Evolutionary conservation across 2,888 invertebrate species (phyloP).

Genomic region (Urechis unicinctus): DNA sequence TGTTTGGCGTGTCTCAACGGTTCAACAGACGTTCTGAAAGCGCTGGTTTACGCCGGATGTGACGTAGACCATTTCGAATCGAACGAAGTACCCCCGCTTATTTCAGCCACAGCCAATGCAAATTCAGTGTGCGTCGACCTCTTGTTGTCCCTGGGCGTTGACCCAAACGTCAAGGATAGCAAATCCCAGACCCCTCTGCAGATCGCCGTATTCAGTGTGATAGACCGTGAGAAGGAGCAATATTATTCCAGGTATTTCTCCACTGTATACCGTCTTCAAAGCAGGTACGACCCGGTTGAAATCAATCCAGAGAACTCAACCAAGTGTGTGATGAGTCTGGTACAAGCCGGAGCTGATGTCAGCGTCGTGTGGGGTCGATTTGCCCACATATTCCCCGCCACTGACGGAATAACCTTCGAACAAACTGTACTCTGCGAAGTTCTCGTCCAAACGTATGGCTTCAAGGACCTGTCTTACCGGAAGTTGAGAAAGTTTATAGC

Average conservation of each 20-base stretch:
- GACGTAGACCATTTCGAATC: slow-evolving; percentile 5
- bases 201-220: slow-evolving; percentile 13
- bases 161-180: slow-evolving; percentile 11
- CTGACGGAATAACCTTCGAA: slow-evolving; percentile 16
- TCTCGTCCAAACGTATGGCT: slow-evolving; percentile 19
- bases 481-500: slow-evolving; percentile 8
- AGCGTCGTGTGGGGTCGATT: slow-evolving; percentile 15
- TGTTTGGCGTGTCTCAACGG: slow-evolving; percentile 12
- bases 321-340: slow-evolving; percentile 19
- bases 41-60: slow-evolving; percentile 12
- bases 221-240: slow-evolving; percentile 9
- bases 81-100: slow-evolving; percentile 5
- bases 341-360: slow-evolving; percentile 17
- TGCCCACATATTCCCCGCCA: slow-evolving; percentile 14
- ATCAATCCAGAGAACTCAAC: slow-evolving; percentile 12
- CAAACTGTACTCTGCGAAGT: slow-evolving; percentile 20
- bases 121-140: slow-evolving; percentile 16
- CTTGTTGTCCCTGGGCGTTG: slow-evolving; percentile 11
- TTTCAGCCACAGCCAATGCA: slow-evolving; percentile 12
- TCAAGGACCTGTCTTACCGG: slow-evolving; percentile 5
- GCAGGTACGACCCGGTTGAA: slow-evolving; percentile 16
- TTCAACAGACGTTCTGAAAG: slow-evolving; percentile 6
- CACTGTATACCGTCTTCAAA: slow-evolving; percentile 17
- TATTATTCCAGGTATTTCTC: slow-evolving; percentile 20
- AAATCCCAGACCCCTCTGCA: slow-evolving; percentile 14